Base-by-base conservation (phyloP, 2,888 invertebrate genomes). In the Heteropelma amictum region DNA sequence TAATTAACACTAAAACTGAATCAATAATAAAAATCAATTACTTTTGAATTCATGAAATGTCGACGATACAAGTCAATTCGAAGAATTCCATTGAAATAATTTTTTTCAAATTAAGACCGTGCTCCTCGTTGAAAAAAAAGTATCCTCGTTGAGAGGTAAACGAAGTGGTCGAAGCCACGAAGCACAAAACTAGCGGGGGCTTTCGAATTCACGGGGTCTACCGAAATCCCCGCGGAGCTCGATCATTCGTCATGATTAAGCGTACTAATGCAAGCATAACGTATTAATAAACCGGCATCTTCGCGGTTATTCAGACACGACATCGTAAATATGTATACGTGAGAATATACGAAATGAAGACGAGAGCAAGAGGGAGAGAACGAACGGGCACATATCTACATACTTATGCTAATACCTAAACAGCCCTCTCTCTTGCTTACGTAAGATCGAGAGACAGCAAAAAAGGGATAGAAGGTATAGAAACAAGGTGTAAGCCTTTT, bases 221-320 rank as follows among this genome's bases (percentile, higher is more conserved):
- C 83, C 80, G 85, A 84, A 84, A 86, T 85, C 84, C 84, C 82
- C 81, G 82, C 82, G 79, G 79, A 83, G 84, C 81, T 83, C 81
- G 82, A 83, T 83, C 87, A 87, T 88, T 87, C 86, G 86, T 88
- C 87, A 88, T 88, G 87, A 86, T 88, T 87, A 88, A 86, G 84
- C 83, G 84, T 85, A 87, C 85, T 87, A 87, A 88, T 86, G 86
- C 86, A 87, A 87, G 86, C 86, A 84, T 84, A 86, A 86, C 86
- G 87, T 87, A 88, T 88, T 88, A 87, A 88, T 88, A 87, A 87
- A 85, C 83, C 84, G 80, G 77, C 80, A 79, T 63, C 58, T 80
- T 61, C 64, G 76, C 53, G 76, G 75, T 76, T 77, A 80, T 76
- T 38, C 35, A 61, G 42, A 61, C 72, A 38, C 80, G 80, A 78